These are phyloP conservation scores for Microplitis demolitor DNA, from an alignment of 1,140 invertebrate genomes.

Conservation along the genomic window DNA sequence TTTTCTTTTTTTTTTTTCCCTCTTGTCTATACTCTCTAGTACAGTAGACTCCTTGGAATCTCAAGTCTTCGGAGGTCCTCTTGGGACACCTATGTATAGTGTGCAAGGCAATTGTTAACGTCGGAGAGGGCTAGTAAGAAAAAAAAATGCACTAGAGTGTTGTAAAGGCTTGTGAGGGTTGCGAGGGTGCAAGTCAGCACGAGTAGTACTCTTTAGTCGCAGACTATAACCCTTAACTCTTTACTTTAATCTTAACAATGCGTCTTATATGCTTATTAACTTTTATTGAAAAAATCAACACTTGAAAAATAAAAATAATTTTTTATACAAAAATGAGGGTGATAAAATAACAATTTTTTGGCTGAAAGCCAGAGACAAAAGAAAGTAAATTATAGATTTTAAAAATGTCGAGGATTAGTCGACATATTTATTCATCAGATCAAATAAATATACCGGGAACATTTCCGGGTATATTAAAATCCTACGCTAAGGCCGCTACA, in stretches of 20 bases:
- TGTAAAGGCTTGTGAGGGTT: too few relatives aligned
- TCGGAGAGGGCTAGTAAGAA: background rate
- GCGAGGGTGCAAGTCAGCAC: too few relatives aligned
- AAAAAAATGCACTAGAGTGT: background rate
- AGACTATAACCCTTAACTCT: too few relatives aligned
- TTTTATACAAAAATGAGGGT: too few relatives aligned
- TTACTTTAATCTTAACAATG: too few relatives aligned
- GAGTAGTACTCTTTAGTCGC: too few relatives aligned
- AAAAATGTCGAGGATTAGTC: background rate
- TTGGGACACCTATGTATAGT: slow-evolving; percentile 2
- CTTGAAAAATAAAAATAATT: background rate
- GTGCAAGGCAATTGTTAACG: background rate
- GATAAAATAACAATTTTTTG: background rate
- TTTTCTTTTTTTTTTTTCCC: background rate
- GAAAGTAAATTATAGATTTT: background rate
- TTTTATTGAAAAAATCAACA: background rate
- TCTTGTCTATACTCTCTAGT: background rate
- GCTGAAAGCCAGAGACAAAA: background rate
- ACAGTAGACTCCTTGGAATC: too few relatives aligned
- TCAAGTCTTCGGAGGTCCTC: background rate
- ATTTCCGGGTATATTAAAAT: slow-evolving; percentile 81
- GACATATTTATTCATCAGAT: slow-evolving; percentile 62
- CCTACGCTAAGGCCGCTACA: slow-evolving; percentile 88
- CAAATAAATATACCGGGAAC: slow-evolving; percentile 78
- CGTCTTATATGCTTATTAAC: too few relatives aligned